Evolutionary conservation across 2,113 vertebrate species (phyloP), one percentile per base, ranked within the genome.

Genomic region (Glareola pratincola): DNA sequence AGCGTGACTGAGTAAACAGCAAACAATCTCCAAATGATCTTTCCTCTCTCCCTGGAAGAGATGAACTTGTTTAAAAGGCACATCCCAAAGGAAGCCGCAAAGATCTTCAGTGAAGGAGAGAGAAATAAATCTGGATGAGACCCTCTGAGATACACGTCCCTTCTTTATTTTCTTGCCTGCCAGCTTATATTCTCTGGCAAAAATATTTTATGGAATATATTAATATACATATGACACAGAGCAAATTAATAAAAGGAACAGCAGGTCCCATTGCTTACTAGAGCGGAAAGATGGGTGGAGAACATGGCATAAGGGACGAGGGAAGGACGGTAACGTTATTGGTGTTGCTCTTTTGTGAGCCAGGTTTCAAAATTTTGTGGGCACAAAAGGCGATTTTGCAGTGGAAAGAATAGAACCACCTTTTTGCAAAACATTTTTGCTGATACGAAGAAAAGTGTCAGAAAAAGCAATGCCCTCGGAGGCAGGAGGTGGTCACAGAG

Each of bases 1-100:
- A 98, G 98, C 88, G 92, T 98, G 97, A 98, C 97, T 95, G 98
- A 98, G 97, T 97, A 97, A 98, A 98, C 98, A 98, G 98, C 98
- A 98, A 97, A 97, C 97, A 93, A 91, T 97, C 97, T 98, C 98
- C 98, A 98, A 98, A 98, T 96, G 97, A 98, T 97, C 97, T 96
- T 97, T 96, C 97, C 93, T 95, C 78, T 81, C 95, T 96, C 96
- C 93, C 94, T 69, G 89, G 92, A 93, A 94, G 95, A 95, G 96
- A 95, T 88, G 90, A 97, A 98, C 97, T 97, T 95, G 83, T 92
- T 96, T 96, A 92, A 96, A 97, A 96, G 96, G 91, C 94, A 92
- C 19, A 84, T 95, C 97, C 96, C 94, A 63, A 95, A 96, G 96
- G 88, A 95, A 92, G 67, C 59, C 0, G 7, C 50, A 90, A 90